Conservation (phyloP, 2,113 vertebrate species). For the Amazona vittata region DNA sequence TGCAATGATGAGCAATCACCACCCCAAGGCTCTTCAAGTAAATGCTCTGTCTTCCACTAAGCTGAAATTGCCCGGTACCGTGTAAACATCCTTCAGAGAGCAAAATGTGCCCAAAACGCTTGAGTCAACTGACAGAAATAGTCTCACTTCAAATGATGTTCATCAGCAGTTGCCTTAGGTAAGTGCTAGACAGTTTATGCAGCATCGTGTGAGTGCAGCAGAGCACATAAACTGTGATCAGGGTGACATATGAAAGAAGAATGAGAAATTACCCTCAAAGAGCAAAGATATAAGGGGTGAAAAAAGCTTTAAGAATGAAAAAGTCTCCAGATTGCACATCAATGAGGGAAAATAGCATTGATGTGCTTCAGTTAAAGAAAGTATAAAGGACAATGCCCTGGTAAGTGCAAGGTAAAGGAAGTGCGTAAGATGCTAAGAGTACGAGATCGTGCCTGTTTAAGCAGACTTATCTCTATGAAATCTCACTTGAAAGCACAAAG, state of each 20-base stretch:
- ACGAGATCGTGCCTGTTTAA: fast-evolving
- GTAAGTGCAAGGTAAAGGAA: fast-evolving
- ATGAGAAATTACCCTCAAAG: neutral
- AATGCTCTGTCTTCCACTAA: constrained; percentile 70
- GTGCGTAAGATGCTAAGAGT: fast-evolving
- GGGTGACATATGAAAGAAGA: fast-evolving
- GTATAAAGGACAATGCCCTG: fast-evolving
- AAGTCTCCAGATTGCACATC: fast-evolving
- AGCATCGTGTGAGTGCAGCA: fast-evolving
- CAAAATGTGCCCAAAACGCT: neutral
- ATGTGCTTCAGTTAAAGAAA: fast-evolving
- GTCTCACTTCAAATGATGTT: fast-evolving
- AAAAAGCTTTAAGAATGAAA: no score
- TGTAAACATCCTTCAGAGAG: constrained; percentile 21
- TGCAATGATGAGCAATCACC: constrained; percentile 61
- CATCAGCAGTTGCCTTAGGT: fast-evolving
- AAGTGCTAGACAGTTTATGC: neutral
- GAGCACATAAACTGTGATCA: fast-evolving
- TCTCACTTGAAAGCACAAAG: fast-evolving
- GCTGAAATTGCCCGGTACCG: constrained; percentile 24
- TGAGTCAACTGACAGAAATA: neutral
- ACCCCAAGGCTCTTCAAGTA: constrained; percentile 52
- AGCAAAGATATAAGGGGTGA: fast-evolving
- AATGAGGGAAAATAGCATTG: fast-evolving
- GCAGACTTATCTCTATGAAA: fast-evolving